Conservation (phyloP, 2,888 invertebrate species). For the Drosophila cognata region DNA sequence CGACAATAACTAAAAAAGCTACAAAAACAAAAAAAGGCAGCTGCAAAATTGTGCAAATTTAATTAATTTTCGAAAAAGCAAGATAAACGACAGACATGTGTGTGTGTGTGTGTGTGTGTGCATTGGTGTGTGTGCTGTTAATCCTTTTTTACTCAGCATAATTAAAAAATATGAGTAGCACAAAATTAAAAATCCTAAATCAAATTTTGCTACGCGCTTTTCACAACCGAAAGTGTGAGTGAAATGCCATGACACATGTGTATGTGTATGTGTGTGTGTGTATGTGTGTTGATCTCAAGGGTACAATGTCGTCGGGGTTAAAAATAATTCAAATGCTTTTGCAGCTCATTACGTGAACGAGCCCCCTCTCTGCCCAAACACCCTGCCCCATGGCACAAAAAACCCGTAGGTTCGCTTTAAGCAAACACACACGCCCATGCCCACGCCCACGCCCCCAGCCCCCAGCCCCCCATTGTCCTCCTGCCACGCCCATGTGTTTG, state of each 20-base stretch:
- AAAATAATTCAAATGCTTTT: conserved; percentile 81
- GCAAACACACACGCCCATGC: conserved; percentile 48
- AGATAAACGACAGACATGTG: conserved; percentile 51
- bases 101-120: conserved; percentile 20
- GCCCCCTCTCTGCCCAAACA: background rate
- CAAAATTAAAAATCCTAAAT: conserved; percentile 82
- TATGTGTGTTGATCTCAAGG: conserved; percentile 74
- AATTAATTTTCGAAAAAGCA: conserved; percentile 76
- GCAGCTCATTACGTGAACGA: conserved; percentile 78
- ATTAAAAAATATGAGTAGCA: conserved; percentile 81
- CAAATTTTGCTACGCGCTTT: conserved; percentile 69
- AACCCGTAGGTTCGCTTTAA: conserved; percentile 74
- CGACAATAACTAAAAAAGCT: conserved; percentile 8
- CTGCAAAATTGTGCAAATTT: conserved; percentile 80
- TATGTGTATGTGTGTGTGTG: conserved; percentile 21
- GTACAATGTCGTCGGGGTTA: conserved; percentile 82
- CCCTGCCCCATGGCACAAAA: background rate
- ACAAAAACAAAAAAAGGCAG: conserved; percentile 48
- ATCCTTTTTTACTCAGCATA: conserved; percentile 77
- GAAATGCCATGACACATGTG: conserved; percentile 27
- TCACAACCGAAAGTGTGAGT: conserved; percentile 28
- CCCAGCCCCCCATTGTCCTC: background rate
- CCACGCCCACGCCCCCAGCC: conserved; percentile 8
- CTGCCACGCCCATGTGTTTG: conserved; percentile 40
- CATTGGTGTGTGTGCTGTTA: conserved; percentile 49